Conservation (phyloP, 2,113 vertebrate species). For the Rattus norvegicus region GRCr8 NC_086026.1:132343501-132344000, state of each 20-base stretch:
- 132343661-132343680: background rate
- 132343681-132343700: fast-evolving
- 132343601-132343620: background rate
- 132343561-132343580: background rate
- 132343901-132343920: background rate
- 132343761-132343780: fast-evolving
- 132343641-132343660: background rate
- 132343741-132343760: background rate
- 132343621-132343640: background rate
- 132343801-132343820: background rate
- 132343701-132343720: background rate
- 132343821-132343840: background rate
- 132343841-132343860: background rate
- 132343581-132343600: background rate
- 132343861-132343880: background rate
- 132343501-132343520: background rate
- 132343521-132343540: background rate
- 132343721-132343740: background rate
- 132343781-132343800: background rate
- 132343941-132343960: background rate
- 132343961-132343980: background rate
- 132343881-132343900: background rate
- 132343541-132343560: background rate
- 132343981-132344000: background rate
- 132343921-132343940: background rate